Conservation (phyloP, 2,797 vertebrate species). For the Ptychobarbus kaznakovi region DNA sequence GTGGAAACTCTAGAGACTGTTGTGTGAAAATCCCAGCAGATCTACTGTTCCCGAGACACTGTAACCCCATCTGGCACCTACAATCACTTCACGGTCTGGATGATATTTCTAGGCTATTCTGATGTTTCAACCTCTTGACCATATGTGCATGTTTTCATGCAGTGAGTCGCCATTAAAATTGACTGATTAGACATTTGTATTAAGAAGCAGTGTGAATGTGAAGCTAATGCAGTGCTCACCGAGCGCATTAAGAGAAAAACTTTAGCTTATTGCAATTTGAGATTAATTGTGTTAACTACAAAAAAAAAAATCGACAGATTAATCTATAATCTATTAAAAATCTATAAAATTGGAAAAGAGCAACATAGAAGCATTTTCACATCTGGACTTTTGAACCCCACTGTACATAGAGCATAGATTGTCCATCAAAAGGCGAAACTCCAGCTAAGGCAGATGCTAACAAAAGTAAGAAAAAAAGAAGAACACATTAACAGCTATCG, state of each 20-base stretch:
- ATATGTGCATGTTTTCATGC: not conserved
- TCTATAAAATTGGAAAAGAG: not conserved
- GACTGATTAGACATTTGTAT: not conserved
- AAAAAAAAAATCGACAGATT: not conserved
- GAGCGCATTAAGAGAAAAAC: not conserved
- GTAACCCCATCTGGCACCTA: not conserved
- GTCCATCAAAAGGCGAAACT: not conserved
- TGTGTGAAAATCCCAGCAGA: conserved; percentile 23
- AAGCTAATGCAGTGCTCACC: not conserved
- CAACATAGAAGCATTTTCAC: not conserved
- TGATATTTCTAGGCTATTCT: conserved; percentile 6
- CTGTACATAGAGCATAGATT: not conserved
- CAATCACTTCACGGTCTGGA: not conserved
- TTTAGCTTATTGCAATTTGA: not conserved
- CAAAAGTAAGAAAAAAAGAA: not conserved
- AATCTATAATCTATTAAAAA: not conserved
- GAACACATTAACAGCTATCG: conserved; percentile 8
- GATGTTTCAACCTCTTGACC: not conserved
- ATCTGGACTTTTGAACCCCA: not conserved
- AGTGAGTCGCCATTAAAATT: not conserved
- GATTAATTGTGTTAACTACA: not conserved
- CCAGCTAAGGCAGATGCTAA: not conserved
- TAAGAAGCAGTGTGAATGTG: not conserved
- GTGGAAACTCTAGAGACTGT: not conserved
- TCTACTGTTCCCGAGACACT: not conserved